Conservation (phyloP, 2,797 vertebrate species). For the Leuciscus waleckii region DNA sequence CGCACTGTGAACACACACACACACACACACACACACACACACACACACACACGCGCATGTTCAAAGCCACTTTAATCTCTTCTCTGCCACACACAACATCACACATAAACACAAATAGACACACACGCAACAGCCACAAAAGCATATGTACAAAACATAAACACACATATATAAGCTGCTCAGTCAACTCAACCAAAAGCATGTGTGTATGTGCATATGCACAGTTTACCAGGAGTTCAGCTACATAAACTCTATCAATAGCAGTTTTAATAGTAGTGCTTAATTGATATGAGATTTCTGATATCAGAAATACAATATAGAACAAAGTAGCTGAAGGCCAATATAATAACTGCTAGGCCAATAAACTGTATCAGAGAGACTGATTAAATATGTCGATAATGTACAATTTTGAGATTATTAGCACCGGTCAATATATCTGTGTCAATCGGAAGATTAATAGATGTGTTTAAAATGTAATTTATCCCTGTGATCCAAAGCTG, state of each 20-base stretch:
- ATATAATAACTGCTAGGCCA: neutral
- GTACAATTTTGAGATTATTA: neutral
- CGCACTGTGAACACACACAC: slow-evolving; percentile 15
- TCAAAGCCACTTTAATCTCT: slow-evolving; percentile 47
- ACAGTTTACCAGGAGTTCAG: neutral
- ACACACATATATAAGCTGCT: neutral
- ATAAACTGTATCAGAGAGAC: neutral
- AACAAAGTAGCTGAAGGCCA: neutral
- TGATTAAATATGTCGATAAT: neutral
- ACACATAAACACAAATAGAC: slow-evolving; percentile 34
- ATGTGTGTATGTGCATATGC: neutral
- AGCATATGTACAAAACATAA: slow-evolving; percentile 11
- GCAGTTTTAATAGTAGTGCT: neutral
- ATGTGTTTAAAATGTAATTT: neutral
- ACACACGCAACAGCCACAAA: neutral
- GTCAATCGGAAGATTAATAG: neutral
- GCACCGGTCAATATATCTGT: neutral
- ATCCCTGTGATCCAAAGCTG: neutral
- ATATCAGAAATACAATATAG: neutral
- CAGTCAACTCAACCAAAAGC: neutral
- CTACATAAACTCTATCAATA: neutral
- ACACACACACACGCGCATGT: neutral
- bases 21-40: slow-evolving; percentile 24
- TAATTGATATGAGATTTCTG: neutral
- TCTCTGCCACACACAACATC: slow-evolving; percentile 11